phyloP scores from a whole-genome alignment of 2,113 vertebrate genomes.

The Lamprologus callipterus region DNA sequence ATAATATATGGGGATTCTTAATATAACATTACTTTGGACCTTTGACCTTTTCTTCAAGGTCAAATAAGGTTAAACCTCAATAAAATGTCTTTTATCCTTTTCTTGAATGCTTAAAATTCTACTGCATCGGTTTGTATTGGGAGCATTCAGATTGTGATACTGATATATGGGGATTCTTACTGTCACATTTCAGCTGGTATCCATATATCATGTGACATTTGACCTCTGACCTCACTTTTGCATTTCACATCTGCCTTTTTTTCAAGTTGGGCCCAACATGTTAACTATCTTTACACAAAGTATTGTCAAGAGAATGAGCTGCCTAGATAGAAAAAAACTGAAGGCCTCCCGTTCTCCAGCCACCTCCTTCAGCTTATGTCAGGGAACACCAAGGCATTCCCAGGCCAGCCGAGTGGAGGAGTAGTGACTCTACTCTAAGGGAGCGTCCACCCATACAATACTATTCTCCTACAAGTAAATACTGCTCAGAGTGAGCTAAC shows the following conservation, averaged over 20 bases:
- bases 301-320: background rate
- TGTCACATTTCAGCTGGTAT: background rate
- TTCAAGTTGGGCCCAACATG: background rate
- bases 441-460: background rate
- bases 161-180: background rate
- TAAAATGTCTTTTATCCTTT: background rate
- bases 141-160: background rate
- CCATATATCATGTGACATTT: background rate
- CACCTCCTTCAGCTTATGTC: background rate
- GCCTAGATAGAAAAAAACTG: background rate
- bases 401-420: background rate
- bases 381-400: background rate
- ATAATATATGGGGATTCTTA: background rate
- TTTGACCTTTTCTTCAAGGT: background rate
- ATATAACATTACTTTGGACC: background rate
- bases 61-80: background rate
- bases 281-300: background rate
- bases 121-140: background rate
- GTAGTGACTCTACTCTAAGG: background rate
- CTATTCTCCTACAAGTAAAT: background rate
- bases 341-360: background rate
- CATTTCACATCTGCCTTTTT: background rate
- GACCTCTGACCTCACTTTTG: background rate
- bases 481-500: background rate
- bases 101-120: background rate